A percentile compares a stretch with the other conserved stretches of the same genome.
Evolutionary conservation across 2,888 invertebrate genomes (phyloP).

Genomic region (Campaea margaritaria): DNA sequence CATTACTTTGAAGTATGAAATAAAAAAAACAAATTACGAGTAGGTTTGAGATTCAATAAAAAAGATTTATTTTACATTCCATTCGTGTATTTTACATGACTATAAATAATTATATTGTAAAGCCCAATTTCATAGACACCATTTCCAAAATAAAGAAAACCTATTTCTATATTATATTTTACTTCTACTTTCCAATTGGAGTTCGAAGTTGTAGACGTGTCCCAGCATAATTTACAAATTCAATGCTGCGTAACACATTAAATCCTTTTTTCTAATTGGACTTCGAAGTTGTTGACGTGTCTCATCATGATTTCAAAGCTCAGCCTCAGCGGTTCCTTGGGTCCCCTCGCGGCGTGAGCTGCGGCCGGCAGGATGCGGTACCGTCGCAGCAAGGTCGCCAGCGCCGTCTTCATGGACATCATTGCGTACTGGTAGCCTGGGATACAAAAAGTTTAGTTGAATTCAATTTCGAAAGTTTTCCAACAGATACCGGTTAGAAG

Average conservation of each 20-base stretch:
- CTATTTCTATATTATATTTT: too few species aligned
- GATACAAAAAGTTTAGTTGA: not conserved
- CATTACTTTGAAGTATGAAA: too few species aligned
- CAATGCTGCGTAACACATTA: too few species aligned
- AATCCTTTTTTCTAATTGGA: conserved; percentile 30
- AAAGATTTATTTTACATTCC: too few species aligned
- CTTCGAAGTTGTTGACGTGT: conserved; percentile 45
- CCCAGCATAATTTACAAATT: conserved; percentile 58
- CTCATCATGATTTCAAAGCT: conserved; percentile 54
- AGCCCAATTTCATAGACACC: too few species aligned
- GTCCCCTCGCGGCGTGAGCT: conserved; percentile 2
- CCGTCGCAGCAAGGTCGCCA: conserved; percentile 60
- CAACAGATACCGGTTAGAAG: too few species aligned
- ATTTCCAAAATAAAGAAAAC: too few species aligned
- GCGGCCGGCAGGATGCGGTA: conserved; percentile 49
- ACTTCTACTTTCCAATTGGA: conserved; percentile 18
- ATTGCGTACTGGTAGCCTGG: conserved; percentile 70
- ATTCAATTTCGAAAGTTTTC: too few species aligned
- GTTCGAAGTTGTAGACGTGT: conserved; percentile 45
- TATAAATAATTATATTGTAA: too few species aligned
- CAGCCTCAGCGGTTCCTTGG: conserved; percentile 34
- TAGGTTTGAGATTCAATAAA: too few species aligned
- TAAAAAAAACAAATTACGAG: too few species aligned
- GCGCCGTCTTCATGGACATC: conserved; percentile 69
- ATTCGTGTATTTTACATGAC: too few species aligned